These are phyloP conservation scores for Parauchenoglanis punctatus DNA, from an alignment of 2,797 vertebrate genomes.

Conservation along the genomic window DNA sequence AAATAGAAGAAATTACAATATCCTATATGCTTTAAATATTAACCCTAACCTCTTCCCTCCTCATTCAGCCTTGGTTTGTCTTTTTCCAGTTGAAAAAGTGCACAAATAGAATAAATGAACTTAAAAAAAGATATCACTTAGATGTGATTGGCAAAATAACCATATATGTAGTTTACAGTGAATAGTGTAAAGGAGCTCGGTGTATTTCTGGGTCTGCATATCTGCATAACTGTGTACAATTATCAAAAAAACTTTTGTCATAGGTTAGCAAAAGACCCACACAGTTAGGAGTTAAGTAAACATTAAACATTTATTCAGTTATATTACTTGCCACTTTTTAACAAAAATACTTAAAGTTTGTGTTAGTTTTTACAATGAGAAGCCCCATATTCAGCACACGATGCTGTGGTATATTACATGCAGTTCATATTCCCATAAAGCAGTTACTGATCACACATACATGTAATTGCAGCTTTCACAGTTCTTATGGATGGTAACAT, in stretches of 20 bases:
- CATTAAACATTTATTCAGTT: background rate
- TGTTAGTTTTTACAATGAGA: constrained; percentile 1
- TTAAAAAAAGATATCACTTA: background rate
- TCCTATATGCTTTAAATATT: background rate
- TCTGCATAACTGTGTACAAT: background rate
- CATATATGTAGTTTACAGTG: background rate
- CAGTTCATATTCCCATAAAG: constrained; percentile 28
- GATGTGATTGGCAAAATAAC: background rate
- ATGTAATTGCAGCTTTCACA: constrained; percentile 50
- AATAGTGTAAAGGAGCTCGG: background rate
- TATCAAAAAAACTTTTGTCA: background rate
- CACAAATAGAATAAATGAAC: background rate
- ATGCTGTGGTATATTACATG: constrained; percentile 33
- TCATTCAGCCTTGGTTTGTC: background rate
- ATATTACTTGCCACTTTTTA: constrained; percentile 17
- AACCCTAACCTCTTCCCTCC: background rate
- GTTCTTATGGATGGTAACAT: constrained; percentile 31
- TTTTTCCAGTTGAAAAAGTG: background rate
- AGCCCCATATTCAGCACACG: background rate
- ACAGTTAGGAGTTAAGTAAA: background rate
- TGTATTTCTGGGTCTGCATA: background rate
- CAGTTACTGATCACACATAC: constrained; percentile 30
- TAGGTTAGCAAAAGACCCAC: background rate
- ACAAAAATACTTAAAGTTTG: constrained; percentile 20
- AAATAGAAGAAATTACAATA: background rate